These are phyloP conservation scores for Mallateleia sp. DNA, from an alignment of 2,888 invertebrate species.

Conservation along the genomic window DNA sequence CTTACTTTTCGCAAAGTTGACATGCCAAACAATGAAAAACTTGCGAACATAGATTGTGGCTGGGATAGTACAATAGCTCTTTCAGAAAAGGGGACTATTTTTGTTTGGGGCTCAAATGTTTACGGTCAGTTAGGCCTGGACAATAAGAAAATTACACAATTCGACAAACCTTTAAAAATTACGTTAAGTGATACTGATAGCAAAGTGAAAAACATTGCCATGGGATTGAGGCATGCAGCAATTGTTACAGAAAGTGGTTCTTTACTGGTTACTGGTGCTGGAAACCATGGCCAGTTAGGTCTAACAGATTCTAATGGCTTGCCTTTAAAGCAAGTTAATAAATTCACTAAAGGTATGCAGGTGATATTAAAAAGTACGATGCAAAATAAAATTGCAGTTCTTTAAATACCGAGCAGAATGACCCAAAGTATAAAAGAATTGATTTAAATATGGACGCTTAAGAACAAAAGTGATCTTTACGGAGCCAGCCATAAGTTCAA, in stretches of 20 bases:
- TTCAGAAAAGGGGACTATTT: conserved; percentile 92
- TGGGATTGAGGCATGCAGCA: conserved; percentile 93
- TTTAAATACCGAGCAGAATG: too few species aligned
- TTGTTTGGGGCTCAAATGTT: conserved; percentile 96
- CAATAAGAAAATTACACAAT: conserved; percentile 76
- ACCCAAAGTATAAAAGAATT: too few species aligned
- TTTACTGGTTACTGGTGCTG: conserved; percentile 92
- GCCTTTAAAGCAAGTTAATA: conserved; percentile 29
- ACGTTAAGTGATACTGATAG: conserved; percentile 89
- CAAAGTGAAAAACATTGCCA: conserved; percentile 91
- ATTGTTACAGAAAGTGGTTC: conserved; percentile 92
- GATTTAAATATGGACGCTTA: too few species aligned
- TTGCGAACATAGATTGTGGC: conserved; percentile 93
- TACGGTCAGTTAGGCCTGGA: conserved; percentile 93
- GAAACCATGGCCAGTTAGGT: conserved; percentile 93
- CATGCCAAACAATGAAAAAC: conserved; percentile 87
- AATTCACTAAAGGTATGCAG: conserved; percentile 57
- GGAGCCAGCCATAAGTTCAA: too few species aligned
- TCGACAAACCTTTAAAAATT: conserved; percentile 88
- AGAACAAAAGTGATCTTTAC: too few species aligned
- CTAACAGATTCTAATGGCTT: conserved; percentile 86
- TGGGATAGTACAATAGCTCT: conserved; percentile 96
- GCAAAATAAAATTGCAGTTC: too few species aligned
- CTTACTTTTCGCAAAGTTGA: conserved; percentile 74
- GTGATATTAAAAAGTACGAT: too few species aligned